Conservation (phyloP, 2,113 vertebrate species). For the Drymodes brunneopygia region DNA sequence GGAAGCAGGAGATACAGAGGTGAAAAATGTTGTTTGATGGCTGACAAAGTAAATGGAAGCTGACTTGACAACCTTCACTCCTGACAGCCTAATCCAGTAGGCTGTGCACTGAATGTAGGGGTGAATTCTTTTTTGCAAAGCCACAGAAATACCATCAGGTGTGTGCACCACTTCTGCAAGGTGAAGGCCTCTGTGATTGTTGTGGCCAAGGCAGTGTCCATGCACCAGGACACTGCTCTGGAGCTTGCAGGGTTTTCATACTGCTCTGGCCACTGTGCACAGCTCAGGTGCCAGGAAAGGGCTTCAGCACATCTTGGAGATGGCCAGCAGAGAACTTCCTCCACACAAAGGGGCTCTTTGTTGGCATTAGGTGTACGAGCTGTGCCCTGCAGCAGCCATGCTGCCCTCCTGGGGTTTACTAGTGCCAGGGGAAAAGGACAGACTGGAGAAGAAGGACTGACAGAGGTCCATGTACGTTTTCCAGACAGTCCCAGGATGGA, state of each 20-base stretch:
- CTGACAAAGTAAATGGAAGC: neutral
- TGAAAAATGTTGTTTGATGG: neutral
- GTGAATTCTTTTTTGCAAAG: neutral
- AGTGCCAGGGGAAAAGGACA: neutral
- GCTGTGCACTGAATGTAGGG: neutral
- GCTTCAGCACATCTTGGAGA: neutral
- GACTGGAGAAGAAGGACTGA: neutral
- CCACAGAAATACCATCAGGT: neutral
- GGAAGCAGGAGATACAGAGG: neutral
- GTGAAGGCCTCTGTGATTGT: neutral
- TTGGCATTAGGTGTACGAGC: neutral
- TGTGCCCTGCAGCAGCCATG: neutral
- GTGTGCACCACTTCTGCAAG: neutral
- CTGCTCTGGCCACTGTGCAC: neutral
- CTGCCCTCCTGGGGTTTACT: neutral
- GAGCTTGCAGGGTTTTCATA: neutral
- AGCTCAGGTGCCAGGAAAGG: neutral
- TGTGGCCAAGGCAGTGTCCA: neutral
- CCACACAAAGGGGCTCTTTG: neutral
- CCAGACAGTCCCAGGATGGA: neutral
- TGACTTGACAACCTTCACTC: neutral
- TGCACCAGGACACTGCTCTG: neutral
- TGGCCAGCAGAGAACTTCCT: neutral
- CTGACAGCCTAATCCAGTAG: neutral
- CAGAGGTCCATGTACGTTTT: fast-evolving